A percentile compares a stretch with the other conserved stretches of the same genome.
phyloP scores from a whole-genome alignment of 2,113 vertebrate species.

The Glareola pratincola region DNA sequence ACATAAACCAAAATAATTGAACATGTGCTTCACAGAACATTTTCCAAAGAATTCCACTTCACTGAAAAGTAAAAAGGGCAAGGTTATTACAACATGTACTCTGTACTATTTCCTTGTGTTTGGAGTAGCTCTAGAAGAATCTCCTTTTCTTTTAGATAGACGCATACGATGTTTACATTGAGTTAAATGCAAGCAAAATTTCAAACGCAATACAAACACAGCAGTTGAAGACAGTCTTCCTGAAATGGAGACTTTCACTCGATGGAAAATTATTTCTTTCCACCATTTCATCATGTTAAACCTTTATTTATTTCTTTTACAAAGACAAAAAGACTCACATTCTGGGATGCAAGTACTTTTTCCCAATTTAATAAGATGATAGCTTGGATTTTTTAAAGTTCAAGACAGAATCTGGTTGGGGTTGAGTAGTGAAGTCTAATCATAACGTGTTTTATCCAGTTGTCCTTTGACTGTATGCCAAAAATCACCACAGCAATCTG shows the following conservation, averaged over 20 bases:
- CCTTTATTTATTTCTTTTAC: not conserved
- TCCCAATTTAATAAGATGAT: not conserved
- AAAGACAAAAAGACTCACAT: not conserved
- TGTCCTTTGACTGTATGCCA: not conserved
- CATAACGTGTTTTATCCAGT: not conserved
- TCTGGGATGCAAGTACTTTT: not conserved
- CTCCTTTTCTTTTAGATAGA: conserved; percentile 3
- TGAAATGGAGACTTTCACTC: not conserved
- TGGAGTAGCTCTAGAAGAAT: not conserved
- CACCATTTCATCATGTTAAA: not conserved
- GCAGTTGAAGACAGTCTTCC: not conserved
- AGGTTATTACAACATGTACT: not conserved
- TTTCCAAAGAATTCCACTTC: conserved; percentile 8
- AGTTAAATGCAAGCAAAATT: conserved; percentile 6
- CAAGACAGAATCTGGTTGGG: not conserved
- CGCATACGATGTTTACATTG: not conserved
- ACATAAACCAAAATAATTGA: not conserved
- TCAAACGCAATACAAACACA: not conserved
- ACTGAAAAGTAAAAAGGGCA: not conserved
- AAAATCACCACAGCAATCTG: not conserved
- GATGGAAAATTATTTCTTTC: not conserved
- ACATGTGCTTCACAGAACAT: not conserved
- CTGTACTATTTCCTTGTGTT: not conserved
- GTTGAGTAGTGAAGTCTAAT: not conserved
- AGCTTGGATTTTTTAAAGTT: not conserved